A percentile compares a stretch with the other conserved stretches of the same genome.
phyloP scores from a whole-genome alignment of 2,113 vertebrate species.

The Cinclus mexicanus region DNA sequence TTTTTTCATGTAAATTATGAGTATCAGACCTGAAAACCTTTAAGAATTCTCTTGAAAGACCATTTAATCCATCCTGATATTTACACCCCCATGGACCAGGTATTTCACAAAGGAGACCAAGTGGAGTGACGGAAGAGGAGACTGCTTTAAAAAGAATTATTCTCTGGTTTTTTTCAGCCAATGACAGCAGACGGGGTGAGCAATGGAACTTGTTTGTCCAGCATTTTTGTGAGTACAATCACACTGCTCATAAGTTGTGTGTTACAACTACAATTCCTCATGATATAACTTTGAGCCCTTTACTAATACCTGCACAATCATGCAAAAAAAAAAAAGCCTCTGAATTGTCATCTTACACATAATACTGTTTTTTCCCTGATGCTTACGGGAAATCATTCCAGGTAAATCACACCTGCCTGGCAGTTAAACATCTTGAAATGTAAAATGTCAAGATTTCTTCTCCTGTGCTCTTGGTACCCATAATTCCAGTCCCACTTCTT shows the following conservation, averaged over 20 bases:
- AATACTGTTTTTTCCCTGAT: not conserved
- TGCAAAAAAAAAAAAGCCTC: not conserved
- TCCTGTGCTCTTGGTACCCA: not conserved
- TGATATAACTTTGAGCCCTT: not conserved
- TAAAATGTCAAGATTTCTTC: not conserved
- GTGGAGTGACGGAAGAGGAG: rapidly evolving
- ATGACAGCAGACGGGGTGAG: not conserved
- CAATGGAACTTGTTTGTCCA: not conserved
- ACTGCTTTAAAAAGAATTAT: not conserved
- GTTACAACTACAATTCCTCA: not conserved
- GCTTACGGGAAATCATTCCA: not conserved
- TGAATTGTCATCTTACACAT: not conserved
- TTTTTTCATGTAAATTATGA: not conserved
- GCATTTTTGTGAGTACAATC: not conserved
- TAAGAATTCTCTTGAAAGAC: not conserved
- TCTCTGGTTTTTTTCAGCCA: not conserved
- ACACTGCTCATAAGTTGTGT: not conserved
- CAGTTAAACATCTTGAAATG: not conserved
- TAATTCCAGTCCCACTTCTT: not conserved
- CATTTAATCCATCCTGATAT: not conserved
- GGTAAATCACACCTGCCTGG: not conserved
- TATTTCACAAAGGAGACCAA: not conserved
- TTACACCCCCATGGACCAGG: not conserved
- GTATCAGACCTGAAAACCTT: not conserved
- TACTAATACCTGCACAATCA: not conserved